Evolutionary conservation across 1,140 invertebrate genomes (phyloP), one percentile per base, ranked within the genome.

Genomic region (Drosophila oshimai): DNA sequence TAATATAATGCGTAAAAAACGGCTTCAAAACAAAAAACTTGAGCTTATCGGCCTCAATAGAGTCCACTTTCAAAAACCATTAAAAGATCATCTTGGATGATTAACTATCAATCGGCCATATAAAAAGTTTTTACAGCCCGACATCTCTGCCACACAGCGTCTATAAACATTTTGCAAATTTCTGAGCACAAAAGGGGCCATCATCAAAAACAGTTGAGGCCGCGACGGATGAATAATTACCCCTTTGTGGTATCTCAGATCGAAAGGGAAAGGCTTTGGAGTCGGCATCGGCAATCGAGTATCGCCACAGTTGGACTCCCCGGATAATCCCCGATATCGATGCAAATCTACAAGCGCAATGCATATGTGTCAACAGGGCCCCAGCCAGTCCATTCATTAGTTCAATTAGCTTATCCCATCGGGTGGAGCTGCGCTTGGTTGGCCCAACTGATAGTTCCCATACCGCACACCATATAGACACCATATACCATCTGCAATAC

Each of bases 361-460:
- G 49, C 64, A 55, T 55, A 64, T 72, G 55, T 78, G 74, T 83
- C 78, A 83, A 78, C 79, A 45, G 51, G 31, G 55, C 60, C 39
- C 36, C 26, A 20, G 18, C 42, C 20, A 39, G 33, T 86, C 70
- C 53, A 86, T 79, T 86, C 74, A 83, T 83, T 83, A 71, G 74
- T 74, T 84, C 79, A 84, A 84, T 83, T 83, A 83, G 57, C 74
- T 69, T 47, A 67, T 53, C 54, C 60, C 53, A 34, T 31, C 45
- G 47, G 22, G 26, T 9, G 42, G 26, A 44, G 49, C 57, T 57
- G 22, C 41, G 53, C 31, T 68, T 37, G 37, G 37, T 37, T 71
- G 50, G 44, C 53, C 41, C 41, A 46, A 24, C 58, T 29, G 61
- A 50, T 29, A 60, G n/a, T n/a, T n/a, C n/a, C 33, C 53, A 24